Evolutionary conservation across 1,140 invertebrate genomes (phyloP), one percentile per base, ranked within the genome.

Genomic region (Hyles euphorbiae): DNA sequence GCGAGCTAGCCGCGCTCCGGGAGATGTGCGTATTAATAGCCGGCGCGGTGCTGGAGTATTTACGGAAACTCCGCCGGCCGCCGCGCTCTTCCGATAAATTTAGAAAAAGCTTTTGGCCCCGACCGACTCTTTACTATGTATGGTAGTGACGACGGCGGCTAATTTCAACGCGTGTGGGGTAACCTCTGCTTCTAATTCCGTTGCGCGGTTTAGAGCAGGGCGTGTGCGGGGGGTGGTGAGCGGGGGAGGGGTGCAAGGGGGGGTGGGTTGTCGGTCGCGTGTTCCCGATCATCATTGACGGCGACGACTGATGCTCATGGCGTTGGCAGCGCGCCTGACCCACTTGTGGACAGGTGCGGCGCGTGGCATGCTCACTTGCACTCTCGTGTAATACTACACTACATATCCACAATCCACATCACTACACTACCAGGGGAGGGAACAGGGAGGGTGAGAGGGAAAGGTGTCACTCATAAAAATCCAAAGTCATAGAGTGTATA

Each of bases 61-160:
- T 81, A 80, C 72, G 78, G 75, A 78, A 78, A 74, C 70, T 66
- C 40, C 63, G 60, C 56, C 60, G 50, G 54, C 68, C 47, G 63
- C 70, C 58, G 36, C 36, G 36, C 36, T 61, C 71, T 70, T 72
- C 63, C 59, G 76, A 63, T 81, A 87, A 78, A 83, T 74, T 83
- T 85, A 85, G 80, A 86, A 81, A 82, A 79, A 72, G 74, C 72
- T 78, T 76, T 72, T 61, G 72, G 70, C 68, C 56, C 78, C 76
- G 76, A 77, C 78, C 73, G 69, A 72, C 74, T 78, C 74, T 87
- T 87, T 79, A 83, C 84, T 87, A 87, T 87, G 85, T 87, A 87
- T 86, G 84, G 84, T 83, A 82, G 72, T 81, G 84, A 69, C 61
- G 61, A 73, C 63, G 56, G 69, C 58, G 62, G 72, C 77, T 82